phyloP scores from a whole-genome alignment of 2,113 vertebrate species.

The Poicephalus meyeri region DNA sequence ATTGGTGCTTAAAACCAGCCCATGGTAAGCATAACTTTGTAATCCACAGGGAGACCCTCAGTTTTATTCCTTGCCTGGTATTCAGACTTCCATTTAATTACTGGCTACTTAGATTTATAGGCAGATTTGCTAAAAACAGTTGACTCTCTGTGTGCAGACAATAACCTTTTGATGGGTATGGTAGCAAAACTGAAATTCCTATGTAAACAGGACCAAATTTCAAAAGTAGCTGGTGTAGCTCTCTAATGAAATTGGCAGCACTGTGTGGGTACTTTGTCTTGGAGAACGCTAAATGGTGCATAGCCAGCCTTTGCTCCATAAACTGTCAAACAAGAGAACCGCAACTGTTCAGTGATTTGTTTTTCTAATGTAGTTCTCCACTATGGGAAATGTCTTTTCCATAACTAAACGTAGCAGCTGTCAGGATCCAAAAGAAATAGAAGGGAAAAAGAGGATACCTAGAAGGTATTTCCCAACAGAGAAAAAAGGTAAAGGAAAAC shows the following conservation, averaged over 20 bases:
- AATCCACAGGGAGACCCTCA: slow-evolving; percentile 49
- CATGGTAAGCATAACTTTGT: slow-evolving; percentile 41
- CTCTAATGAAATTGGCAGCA: slow-evolving; percentile 65
- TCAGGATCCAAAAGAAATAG: slow-evolving; percentile 56
- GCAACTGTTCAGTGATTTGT: slow-evolving; percentile 44
- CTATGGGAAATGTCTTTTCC: slow-evolving; percentile 60
- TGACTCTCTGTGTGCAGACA: slow-evolving; percentile 57
- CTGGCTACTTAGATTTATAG: slow-evolving; percentile 58
- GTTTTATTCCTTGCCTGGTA: slow-evolving; percentile 68
- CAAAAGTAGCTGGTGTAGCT: slow-evolving; percentile 59
- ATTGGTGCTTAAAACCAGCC: slow-evolving; percentile 35
- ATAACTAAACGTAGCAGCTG: slow-evolving; percentile 54
- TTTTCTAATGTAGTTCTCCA: slow-evolving; percentile 46
- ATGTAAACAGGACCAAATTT: slow-evolving; percentile 62
- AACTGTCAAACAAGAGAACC: slow-evolving; percentile 65
- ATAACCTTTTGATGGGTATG: slow-evolving; percentile 67
- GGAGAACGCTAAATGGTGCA: slow-evolving; percentile 61
- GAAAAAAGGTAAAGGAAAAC: neutral
- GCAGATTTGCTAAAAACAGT: slow-evolving; percentile 68
- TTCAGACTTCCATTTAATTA: slow-evolving; percentile 68
- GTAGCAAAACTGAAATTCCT: slow-evolving; percentile 63
- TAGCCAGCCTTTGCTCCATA: slow-evolving; percentile 59
- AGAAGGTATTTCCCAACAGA: neutral
- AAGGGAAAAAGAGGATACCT: slow-evolving; percentile 3
- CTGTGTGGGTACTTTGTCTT: slow-evolving; percentile 53